Conservation (phyloP, 2,113 vertebrate species). For the Phyllostomus hastatus region DNA sequence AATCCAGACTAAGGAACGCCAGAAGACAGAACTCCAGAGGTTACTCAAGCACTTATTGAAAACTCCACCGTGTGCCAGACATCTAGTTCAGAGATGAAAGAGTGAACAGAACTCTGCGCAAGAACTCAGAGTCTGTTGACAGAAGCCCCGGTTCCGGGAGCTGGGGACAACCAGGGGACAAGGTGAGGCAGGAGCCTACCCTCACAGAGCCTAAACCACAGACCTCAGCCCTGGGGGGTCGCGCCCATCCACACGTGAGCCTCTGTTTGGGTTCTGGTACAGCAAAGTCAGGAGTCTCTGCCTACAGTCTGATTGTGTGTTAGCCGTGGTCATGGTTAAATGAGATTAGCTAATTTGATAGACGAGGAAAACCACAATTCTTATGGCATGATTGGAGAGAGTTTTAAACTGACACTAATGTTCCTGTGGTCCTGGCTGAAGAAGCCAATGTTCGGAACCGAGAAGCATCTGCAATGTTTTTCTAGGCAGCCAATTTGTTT, state of each 20-base stretch:
- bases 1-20: neutral
- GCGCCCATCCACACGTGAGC: neutral
- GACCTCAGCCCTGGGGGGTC: neutral
- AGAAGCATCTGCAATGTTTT: conserved; percentile 69
- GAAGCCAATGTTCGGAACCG: conserved; percentile 58
- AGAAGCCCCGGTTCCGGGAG: neutral
- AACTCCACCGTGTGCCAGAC: neutral
- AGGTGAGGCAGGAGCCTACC: neutral
- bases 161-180: neutral
- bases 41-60: neutral
- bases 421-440: conserved; percentile 56
- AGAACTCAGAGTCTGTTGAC: neutral
- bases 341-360: conserved; percentile 69
- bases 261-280: neutral
- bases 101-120: neutral
- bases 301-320: conserved; percentile 36
- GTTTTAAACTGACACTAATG: conserved; percentile 59
- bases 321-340: conserved; percentile 49
- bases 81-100: neutral
- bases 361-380: conserved; percentile 59
- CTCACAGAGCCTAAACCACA: neutral
- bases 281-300: conserved; percentile 15
- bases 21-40: neutral
- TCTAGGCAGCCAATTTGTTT: conserved; percentile 69
- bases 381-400: conserved; percentile 54